Conservation (phyloP, 2,888 invertebrate species). For the Eupithecia exiguata region DNA sequence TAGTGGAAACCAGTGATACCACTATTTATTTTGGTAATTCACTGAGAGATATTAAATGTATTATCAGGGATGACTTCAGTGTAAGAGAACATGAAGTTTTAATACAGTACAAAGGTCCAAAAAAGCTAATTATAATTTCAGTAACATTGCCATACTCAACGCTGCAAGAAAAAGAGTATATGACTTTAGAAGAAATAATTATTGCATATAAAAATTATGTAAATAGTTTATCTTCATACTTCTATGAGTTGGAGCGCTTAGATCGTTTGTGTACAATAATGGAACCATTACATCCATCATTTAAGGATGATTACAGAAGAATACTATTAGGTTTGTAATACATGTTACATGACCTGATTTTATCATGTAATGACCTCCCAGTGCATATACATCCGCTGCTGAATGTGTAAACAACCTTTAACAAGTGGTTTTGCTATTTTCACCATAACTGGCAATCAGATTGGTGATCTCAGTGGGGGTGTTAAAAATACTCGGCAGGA, state of each 20-base stretch:
- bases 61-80: conserved; percentile 54
- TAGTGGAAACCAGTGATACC: conserved; percentile 40
- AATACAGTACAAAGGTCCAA: conserved; percentile 57
- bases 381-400: not conserved
- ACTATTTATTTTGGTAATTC: conserved; percentile 66
- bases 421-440: not conserved
- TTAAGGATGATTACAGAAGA: conserved; percentile 71
- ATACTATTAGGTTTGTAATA: conserved; percentile 64
- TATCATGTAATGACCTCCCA: not conserved
- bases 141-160: conserved; percentile 61
- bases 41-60: conserved; percentile 65
- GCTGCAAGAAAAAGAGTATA: conserved; percentile 61
- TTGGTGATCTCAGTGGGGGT: no score
- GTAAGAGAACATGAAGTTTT: conserved; percentile 63
- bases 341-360: not conserved
- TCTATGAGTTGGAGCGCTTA: conserved; percentile 67
- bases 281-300: conserved; percentile 67
- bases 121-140: conserved; percentile 55
- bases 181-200: conserved; percentile 58
- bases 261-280: conserved; percentile 65
- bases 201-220: conserved; percentile 54
- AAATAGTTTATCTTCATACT: conserved; percentile 60
- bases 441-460: not conserved
- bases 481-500: no score
- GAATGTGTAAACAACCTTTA: not conserved